Evolutionary conservation across 2,888 invertebrate genomes (phyloP).

Genomic region (Spatulosminthurus flaviceps): DNA sequence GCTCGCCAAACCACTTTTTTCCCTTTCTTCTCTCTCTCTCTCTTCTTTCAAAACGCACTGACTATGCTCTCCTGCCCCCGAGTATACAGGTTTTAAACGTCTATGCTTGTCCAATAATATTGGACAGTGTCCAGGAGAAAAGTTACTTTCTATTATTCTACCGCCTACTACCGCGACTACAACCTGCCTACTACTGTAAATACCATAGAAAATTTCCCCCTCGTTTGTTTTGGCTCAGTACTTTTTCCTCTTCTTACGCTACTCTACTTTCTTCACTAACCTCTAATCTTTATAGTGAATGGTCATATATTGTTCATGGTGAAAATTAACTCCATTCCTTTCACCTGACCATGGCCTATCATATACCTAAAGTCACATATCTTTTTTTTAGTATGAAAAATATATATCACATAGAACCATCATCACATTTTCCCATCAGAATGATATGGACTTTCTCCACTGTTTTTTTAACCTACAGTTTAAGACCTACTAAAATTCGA

Average conservation of each 20-base stretch:
- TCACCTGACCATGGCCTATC: conserved; percentile 23
- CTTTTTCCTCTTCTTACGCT: background rate
- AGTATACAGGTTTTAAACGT: background rate
- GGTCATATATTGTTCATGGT: background rate
- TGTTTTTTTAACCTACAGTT: too few species aligned
- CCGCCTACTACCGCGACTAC: too few species aligned
- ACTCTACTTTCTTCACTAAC: background rate
- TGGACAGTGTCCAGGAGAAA: conserved; percentile 28
- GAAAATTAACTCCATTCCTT: conserved; percentile 33
- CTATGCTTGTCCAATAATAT: background rate
- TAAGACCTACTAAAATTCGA: too few species aligned
- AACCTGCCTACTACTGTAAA: too few species aligned
- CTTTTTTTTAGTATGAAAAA: background rate
- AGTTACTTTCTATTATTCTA: too few species aligned
- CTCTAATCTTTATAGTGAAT: background rate
- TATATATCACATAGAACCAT: too few species aligned
- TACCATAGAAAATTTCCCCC: background rate
- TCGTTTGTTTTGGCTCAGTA: background rate
- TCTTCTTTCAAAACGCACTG: too few species aligned
- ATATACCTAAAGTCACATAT: background rate
- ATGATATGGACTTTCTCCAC: too few species aligned
- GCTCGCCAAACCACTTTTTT: background rate
- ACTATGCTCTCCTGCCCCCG: conserved; percentile 23
- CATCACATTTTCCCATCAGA: too few species aligned
- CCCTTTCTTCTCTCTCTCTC: conserved; percentile 15